phyloP scores from a whole-genome alignment of 2,113 vertebrate species.

The Eudorcas thomsonii region DNA sequence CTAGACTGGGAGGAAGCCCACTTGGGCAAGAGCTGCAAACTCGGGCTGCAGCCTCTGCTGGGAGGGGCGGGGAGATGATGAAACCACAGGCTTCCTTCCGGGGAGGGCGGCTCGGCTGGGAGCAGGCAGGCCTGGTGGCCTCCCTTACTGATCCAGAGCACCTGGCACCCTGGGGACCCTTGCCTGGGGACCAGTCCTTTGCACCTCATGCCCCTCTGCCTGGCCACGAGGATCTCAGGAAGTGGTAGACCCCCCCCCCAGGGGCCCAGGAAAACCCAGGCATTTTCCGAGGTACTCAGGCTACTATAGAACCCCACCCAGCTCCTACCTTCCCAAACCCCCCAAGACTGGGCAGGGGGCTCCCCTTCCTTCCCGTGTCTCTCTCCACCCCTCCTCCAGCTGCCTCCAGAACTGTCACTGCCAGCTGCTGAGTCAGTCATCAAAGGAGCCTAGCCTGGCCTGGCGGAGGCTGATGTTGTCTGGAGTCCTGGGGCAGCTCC shows the following conservation, averaged over 20 bases:
- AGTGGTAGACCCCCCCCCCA: too few relatives aligned
- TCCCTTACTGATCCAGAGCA: neutral
- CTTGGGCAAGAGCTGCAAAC: neutral
- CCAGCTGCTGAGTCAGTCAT: constrained; percentile 43
- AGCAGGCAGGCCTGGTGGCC: neutral
- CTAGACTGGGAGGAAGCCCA: neutral
- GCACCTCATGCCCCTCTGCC: neutral
- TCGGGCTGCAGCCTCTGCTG: neutral
- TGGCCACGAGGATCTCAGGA: neutral
- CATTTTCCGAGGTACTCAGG: neutral
- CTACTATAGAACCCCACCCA: neutral
- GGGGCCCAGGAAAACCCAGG: neutral
- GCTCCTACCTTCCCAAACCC: neutral
- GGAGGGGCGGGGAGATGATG: neutral
- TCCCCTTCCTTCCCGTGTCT: neutral
- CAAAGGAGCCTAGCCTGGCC: neutral
- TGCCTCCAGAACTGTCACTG: neutral
- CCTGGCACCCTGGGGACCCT: neutral
- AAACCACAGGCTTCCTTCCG: constrained; percentile 66
- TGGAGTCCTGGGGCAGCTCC: neutral
- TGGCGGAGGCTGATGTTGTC: neutral
- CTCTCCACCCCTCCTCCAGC: neutral
- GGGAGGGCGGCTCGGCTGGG: neutral
- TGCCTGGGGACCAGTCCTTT: neutral
- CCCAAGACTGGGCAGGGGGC: neutral